Base-by-base conservation (phyloP, 2,888 invertebrate species). In the Rhaphigaster nebulosa region DNA sequence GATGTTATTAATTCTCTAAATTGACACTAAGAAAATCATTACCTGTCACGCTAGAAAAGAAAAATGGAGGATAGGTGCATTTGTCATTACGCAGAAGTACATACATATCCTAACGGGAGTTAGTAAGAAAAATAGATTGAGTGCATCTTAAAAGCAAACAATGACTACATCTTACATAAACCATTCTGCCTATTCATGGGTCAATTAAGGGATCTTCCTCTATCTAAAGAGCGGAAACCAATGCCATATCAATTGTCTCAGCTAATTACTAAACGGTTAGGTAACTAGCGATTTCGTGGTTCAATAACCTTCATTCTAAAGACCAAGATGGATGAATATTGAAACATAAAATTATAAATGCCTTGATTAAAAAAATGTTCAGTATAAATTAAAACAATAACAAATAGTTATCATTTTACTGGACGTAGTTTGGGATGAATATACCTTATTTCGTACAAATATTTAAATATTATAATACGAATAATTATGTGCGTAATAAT, bases 171-270 rank as follows among this genome's bases (percentile, higher is more conserved):
- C 20, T 38, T 76, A 76, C 70, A 38, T 76, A 76, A 65, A 23
- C 70, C 6, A 38, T 76, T 26, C 4, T 6, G 4, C 84, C n/a
- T 10, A 84, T 45, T 84, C 45, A 84, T 84, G 3, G 26, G 84
- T 45, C 84, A 84, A 45, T 84, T n/a, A 84, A n/a, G 3, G 12
- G 15, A 41, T 23, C 10, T 18, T 84, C 20, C 45, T 13, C n/a
- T 84, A 6, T 45, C 26, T 50, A 84, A 84, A 41, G 45, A 50
- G 15, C 84, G 45, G 84, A 41, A 50, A 5, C 84, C 84, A 84
- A 84, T 84, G 84, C 45, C 84, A 84, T 84, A 45, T 84, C 84
- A 84, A 84, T 84, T 26, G n/a, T 12, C 45, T 84, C n/a, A 18
- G n/a, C 45, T 84, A n/a, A 84, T 84, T 84, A 41, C 13, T 15